Percentiles rank a stretch among this genome's conserved stretches.
Evolutionary conservation across 2,797 vertebrate genomes (phyloP).

Genomic region (Natrix natrix): DNA sequence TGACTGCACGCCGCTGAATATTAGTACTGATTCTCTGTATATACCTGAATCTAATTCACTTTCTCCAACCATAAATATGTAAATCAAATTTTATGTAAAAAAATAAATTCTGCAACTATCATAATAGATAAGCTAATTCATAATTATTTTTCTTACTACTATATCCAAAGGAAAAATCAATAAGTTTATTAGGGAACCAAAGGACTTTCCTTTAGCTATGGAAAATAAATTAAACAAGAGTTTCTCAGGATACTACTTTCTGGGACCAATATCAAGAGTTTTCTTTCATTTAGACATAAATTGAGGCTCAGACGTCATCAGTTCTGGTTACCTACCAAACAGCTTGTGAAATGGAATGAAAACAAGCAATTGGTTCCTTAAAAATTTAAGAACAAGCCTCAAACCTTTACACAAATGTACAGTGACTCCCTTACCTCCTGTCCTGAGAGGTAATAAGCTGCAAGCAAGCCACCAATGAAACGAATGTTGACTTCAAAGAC

Average conservation of each 20-base stretch:
- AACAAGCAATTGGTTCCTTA: neutral
- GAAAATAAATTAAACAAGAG: neutral
- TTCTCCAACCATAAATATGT: neutral
- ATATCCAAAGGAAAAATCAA: neutral
- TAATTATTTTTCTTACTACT: neutral
- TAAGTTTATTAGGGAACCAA: neutral
- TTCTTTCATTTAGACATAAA: neutral
- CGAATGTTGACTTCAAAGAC: constrained; percentile 99
- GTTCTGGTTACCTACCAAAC: neutral
- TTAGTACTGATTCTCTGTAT: neutral
- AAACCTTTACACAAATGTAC: neutral
- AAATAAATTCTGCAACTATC: neutral
- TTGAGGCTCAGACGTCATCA: neutral
- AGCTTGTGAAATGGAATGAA: neutral
- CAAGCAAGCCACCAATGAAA: constrained; percentile 94
- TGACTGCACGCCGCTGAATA: too few relatives aligned
- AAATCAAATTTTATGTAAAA: neutral
- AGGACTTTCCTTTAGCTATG: neutral
- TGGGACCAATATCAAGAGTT: neutral
- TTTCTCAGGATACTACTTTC: neutral
- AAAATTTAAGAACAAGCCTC: neutral
- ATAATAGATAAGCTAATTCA: neutral
- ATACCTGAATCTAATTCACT: neutral
- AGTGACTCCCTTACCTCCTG: constrained; percentile 83
- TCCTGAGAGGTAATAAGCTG: constrained; percentile 96